phyloP scores from a whole-genome alignment of 2,113 vertebrate species.

The Microtus oregoni region DNA sequence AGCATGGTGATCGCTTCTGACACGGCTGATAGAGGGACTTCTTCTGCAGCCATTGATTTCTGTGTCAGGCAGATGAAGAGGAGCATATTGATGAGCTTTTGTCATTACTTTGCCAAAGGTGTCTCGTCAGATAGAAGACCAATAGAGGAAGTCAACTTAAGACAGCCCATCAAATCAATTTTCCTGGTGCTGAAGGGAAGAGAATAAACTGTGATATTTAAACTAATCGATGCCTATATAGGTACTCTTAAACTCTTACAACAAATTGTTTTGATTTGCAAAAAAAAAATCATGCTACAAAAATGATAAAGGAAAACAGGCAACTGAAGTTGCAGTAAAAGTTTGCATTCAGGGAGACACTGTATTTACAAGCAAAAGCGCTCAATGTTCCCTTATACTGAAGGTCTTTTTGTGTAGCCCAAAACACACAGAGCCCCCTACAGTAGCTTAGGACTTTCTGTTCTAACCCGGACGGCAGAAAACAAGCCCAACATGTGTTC shows the following conservation, averaged over 20 bases:
- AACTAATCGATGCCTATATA: constrained; percentile 76
- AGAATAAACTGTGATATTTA: constrained; percentile 83
- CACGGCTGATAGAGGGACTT: constrained; percentile 81
- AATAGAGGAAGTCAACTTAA: constrained; percentile 84
- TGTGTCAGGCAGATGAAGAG: constrained; percentile 87
- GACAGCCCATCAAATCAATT: constrained; percentile 84
- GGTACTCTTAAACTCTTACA: constrained; percentile 57
- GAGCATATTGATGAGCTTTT: constrained; percentile 85
- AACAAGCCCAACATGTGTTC: neutral
- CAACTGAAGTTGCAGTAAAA: neutral
- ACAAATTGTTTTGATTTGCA: constrained; percentile 72
- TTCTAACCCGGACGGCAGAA: neutral
- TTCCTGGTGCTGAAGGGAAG: constrained; percentile 82
- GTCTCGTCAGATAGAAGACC: constrained; percentile 87
- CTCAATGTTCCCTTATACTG: neutral
- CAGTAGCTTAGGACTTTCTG: neutral
- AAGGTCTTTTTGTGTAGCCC: neutral
- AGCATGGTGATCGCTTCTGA: constrained; percentile 78
- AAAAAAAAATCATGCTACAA: constrained; percentile 8
- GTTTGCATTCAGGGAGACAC: neutral
- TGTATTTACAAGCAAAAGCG: neutral
- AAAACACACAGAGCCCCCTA: neutral
- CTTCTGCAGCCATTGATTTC: constrained; percentile 84
- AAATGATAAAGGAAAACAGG: neutral
- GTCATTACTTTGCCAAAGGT: constrained; percentile 84